These are phyloP conservation scores for Polia nebulosa DNA, from an alignment of 2,888 invertebrate species.

Conservation along the genomic window DNA sequence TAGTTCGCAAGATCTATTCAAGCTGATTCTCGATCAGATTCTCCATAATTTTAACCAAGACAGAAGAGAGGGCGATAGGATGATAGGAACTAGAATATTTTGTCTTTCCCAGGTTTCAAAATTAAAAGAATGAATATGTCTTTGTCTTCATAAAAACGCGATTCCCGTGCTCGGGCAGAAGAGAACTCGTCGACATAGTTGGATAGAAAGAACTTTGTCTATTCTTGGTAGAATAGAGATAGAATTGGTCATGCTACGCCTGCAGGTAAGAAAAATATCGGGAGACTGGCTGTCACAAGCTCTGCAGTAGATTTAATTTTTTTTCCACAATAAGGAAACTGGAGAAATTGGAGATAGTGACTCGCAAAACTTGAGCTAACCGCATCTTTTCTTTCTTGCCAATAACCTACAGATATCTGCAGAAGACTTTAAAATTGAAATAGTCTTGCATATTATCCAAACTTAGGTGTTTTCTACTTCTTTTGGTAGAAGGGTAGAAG, in stretches of 20 bases:
- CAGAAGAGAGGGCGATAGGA: neutral
- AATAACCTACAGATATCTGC: neutral
- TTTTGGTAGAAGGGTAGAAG: too few relatives aligned
- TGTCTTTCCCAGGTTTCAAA: neutral
- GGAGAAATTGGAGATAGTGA: neutral
- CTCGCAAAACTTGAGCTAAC: neutral
- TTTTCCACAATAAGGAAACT: too few relatives aligned
- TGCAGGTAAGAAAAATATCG: too few relatives aligned
- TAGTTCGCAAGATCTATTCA: neutral
- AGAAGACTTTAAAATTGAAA: neutral
- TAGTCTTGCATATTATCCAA: neutral
- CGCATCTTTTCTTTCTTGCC: neutral
- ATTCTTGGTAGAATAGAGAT: neutral
- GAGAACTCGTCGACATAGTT: neutral
- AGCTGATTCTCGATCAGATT: neutral
- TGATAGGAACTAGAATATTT: neutral
- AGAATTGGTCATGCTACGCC: neutral
- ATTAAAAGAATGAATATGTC: neutral
- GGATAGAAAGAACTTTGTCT: neutral
- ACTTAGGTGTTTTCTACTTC: too few relatives aligned
- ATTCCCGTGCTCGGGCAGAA: neutral
- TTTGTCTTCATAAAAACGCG: neutral
- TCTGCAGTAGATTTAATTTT: too few relatives aligned
- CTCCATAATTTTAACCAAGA: neutral
- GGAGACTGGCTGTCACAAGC: too few relatives aligned